Base-by-base conservation (phyloP, 2,888 invertebrate species). In the Epirrita christyi region DNA sequence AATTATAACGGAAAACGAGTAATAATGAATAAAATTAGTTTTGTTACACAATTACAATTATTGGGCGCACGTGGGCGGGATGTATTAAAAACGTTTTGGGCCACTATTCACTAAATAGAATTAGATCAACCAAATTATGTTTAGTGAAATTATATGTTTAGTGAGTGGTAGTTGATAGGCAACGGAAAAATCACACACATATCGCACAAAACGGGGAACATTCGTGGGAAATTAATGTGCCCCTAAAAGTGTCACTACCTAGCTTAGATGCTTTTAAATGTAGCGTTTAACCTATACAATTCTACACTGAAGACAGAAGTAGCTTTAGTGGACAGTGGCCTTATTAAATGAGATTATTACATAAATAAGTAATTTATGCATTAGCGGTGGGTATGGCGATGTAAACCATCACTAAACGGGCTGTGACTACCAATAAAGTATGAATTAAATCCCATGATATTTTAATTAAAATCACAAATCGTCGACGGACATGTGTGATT, bases 11-110 rank as follows among this genome's bases (percentile, higher is more conserved):
- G 62, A 59, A 63, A 63, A 62, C 59, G 59, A 58, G 52, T 51
- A 57, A 64, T 61, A 59, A 66, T 64, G 52, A 57, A 64, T 68
- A 59, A 62, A 61, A 61, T 66, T 64, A 66, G 44, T 57, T 64
- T 61, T 62, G 53, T 48, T 48, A 32, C 32, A 44, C 47, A 55
- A 58, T 60, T 48, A 60, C 48, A 46, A 51, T 44, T 50, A 61
- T 53, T 44, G 44, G 21, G 38, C 40, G 28, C 38, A 42, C 53
- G 64, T 67, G 64, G 64, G 59, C 41, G 59, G 63, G 54, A 36
- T 57, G 15, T 7, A 21, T 50, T 41, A 42, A 45, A 49, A 1
- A 29, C n/a, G 11, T 40, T 44, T 46, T 44, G 21, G 48, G 43
- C 37, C 11, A 49, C 21, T 43, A 6, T 13, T 37, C 11, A 48